These are phyloP conservation scores for Latrodectus hesperus DNA, from an alignment of 2,888 invertebrate genomes.

Conservation along the genomic window DNA sequence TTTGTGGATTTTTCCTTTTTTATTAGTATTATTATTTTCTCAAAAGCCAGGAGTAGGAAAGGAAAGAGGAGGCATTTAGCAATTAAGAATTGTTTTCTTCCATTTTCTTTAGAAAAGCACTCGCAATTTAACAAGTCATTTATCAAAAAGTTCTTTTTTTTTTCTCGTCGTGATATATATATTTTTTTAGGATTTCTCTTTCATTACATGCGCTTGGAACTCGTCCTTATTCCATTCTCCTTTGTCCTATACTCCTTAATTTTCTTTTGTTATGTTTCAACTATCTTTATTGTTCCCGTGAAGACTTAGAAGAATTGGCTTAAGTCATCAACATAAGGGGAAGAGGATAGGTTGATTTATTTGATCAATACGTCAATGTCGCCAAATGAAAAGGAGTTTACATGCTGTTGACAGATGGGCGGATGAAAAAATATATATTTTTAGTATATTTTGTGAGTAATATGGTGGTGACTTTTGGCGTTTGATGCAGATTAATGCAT, in stretches of 20 bases:
- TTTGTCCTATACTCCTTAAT: background rate
- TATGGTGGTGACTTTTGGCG: too few species aligned
- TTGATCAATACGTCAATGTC: too few species aligned
- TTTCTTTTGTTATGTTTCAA: conserved; percentile 1
- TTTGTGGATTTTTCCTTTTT: background rate
- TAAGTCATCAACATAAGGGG: background rate
- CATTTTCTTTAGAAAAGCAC: conserved; percentile 27
- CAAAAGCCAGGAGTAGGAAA: background rate
- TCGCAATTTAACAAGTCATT: conserved; percentile 41
- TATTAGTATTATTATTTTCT: background rate
- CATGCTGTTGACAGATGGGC: too few species aligned
- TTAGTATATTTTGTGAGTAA: too few species aligned
- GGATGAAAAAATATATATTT: too few species aligned
- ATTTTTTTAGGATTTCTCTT: background rate
- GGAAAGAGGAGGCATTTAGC: conserved; percentile 6
- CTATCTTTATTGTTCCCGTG: background rate
- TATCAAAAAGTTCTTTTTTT: conserved; percentile 19
- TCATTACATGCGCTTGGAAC: background rate
- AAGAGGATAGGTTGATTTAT: too few species aligned
- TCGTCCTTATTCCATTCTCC: background rate
- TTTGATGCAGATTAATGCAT: too few species aligned
- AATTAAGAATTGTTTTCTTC: conserved; percentile 34
- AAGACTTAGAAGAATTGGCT: background rate
- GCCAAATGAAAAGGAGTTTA: too few species aligned
- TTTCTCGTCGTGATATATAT: background rate